Conservation (phyloP, 2,113 vertebrate species). For the Antennarius striatus region DNA sequence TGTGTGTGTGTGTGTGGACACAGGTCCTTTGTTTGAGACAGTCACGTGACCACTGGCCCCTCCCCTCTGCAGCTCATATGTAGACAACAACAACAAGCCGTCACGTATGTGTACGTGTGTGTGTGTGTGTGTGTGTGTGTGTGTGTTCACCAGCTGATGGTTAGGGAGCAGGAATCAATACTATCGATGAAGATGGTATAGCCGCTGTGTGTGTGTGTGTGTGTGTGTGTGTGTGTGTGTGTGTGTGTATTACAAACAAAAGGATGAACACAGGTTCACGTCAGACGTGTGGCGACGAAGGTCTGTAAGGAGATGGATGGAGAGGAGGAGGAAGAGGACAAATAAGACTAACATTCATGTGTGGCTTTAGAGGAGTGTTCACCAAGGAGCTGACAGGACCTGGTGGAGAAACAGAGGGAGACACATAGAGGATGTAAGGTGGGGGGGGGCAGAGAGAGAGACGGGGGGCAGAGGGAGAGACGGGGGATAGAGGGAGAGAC, state of each 20-base stretch:
- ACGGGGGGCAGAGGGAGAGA: not conserved
- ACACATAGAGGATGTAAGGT: constrained; percentile 16
- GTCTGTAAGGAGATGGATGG: not conserved
- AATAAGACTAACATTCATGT: constrained; percentile 56
- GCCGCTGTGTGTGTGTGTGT: not conserved
- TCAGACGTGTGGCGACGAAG: constrained; percentile 27
- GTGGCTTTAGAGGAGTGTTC: constrained; percentile 13
- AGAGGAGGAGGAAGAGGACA: constrained; percentile 19
- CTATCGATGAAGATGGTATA: not conserved
- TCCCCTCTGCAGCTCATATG: constrained; percentile 55
- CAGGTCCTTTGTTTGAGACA: constrained; percentile 71
- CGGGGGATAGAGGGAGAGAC: not conserved
- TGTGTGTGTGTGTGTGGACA: constrained; percentile 38
- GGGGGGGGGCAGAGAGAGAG: constrained; percentile 4
- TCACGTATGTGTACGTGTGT: not conserved
- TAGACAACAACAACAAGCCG: constrained; percentile 15
- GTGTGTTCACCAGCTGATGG: too few relatives aligned
- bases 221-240: not conserved
- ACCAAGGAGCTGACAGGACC: not conserved
- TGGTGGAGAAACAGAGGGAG: constrained; percentile 26
- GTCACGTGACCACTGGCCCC: constrained; percentile 62
- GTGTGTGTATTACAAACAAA: constrained; percentile 21
- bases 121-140: too few relatives aligned
- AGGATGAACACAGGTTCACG: not conserved
- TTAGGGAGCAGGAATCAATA: constrained; percentile 31